phyloP scores from a whole-genome alignment of 2,888 invertebrate genomes.

The Aspidiotus destructor region DNA sequence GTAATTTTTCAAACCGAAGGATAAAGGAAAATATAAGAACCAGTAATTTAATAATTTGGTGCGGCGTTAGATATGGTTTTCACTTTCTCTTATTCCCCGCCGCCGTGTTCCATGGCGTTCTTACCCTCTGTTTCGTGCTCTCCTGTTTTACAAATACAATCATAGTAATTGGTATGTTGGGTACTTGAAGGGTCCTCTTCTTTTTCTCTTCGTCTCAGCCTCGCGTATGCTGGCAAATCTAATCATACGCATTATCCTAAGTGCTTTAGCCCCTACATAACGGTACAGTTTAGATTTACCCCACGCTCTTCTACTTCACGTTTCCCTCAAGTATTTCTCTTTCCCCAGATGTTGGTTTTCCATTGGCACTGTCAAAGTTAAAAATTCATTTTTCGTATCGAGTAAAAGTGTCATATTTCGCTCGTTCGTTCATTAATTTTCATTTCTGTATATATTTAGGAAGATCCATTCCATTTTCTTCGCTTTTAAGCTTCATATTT shows the following conservation, averaged over 20 bases:
- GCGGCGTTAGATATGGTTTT: slow-evolving; percentile 27
- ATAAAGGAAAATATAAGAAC: no score
- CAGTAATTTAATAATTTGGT: slow-evolving; percentile 28
- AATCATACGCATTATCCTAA: slow-evolving; percentile 33
- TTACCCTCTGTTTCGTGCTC: slow-evolving; percentile 34
- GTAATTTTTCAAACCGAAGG: no score
- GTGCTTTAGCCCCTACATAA: slow-evolving; percentile 28
- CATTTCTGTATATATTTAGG: slow-evolving; percentile 8
- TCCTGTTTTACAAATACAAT: slow-evolving; percentile 34
- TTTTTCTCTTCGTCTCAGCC: not conserved
- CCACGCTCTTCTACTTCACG: not conserved
- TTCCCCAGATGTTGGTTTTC: not conserved
- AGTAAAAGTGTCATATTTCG: slow-evolving; percentile 24
- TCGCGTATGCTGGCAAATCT: slow-evolving; percentile 26
- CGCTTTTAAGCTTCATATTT: no score
- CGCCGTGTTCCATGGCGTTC: slow-evolving; percentile 35
- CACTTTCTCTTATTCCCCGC: slow-evolving; percentile 18
- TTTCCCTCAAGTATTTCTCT: slow-evolving; percentile 15
- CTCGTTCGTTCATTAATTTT: slow-evolving; percentile 25
- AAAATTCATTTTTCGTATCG: slow-evolving; percentile 19
- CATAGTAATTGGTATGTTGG: slow-evolving; percentile 32
- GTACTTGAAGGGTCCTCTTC: slow-evolving; percentile 20
- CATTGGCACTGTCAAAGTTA: not conserved
- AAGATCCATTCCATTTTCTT: no score
- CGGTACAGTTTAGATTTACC: slow-evolving; percentile 5